Evolutionary conservation across 37 sponge, comb jelly and placozoan genomes (phyloP).

Genomic region (Agelas oroides): DNA sequence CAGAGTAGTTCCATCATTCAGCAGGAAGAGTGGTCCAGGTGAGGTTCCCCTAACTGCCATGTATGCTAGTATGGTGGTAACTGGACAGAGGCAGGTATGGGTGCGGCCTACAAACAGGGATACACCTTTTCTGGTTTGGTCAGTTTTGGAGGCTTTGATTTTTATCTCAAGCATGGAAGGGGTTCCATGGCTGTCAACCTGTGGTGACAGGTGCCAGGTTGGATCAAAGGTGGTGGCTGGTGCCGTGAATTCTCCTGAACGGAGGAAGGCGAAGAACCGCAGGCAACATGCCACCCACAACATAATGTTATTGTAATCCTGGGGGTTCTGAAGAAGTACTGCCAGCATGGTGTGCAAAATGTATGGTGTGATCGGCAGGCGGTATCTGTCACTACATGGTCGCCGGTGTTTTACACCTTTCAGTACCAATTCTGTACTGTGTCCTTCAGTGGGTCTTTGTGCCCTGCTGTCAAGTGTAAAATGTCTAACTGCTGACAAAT

Average conservation of each 20-base stretch:
- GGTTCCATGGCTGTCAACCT: too few relatives aligned
- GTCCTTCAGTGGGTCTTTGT: not conserved
- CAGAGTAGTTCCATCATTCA: too few relatives aligned
- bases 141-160: too few relatives aligned
- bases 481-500: not conserved
- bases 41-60: too few relatives aligned
- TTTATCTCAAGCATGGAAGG: too few relatives aligned
- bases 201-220: too few relatives aligned
- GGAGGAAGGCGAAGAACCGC: slow-evolving; percentile 38
- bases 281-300: slow-evolving; percentile 31
- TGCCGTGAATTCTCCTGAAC: slow-evolving; percentile 27
- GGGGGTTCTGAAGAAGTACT: not conserved
- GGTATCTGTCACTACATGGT: not conserved
- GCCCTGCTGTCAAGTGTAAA: not conserved
- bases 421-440: not conserved
- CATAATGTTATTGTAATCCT: not conserved
- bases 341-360: not conserved
- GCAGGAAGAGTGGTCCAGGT: too few relatives aligned
- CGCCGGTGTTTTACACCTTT: not conserved
- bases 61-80: too few relatives aligned
- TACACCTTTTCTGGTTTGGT: too few relatives aligned
- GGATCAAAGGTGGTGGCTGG: not conserved
- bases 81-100: too few relatives aligned
- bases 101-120: too few relatives aligned
- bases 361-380: slow-evolving; percentile 5